Base-by-base conservation (phyloP, 1,140 invertebrate species). In the Heliconius himera region DNA sequence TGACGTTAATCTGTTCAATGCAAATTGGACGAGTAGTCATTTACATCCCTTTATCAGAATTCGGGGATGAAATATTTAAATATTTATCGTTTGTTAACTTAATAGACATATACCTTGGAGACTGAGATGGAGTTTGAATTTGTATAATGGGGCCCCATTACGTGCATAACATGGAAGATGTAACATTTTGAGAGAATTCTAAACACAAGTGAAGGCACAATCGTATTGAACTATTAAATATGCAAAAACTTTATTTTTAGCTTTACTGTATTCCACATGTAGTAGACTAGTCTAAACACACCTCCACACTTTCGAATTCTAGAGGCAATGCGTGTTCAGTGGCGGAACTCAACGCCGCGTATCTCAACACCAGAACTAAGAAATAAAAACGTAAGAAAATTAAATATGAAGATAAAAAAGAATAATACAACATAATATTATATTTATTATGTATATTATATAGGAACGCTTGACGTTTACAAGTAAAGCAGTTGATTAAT, bases 1-100 rank as follows among this genome's bases (percentile, higher is more conserved):
- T 94, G 91, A 94, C 91, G 91, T 94, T 94, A 94, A 94, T 94
- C 93, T 93, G 91, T 93, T 93, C 91, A 90, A 93, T 93, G 93
- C 91, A 94, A 94, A 94, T 93, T 93, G 91, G 89, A 94, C 91
- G 90, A 91, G 89, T 89, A 94, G 90, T 91, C 90, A 92, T 94
- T 94, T 93, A 92, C 92, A 93, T 94, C 90, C 88, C 90, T 93
- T 93, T 94, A 93, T 91, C 90, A 89, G 89, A 88, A 92, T 90
- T 91, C 85, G 87, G 84, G 84, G 86, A 90, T 91, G 90, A 93
- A 90, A 93, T 93, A 92, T 93, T 93, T 88, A 93, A 91, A 93
- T 92, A 92, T 91, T 92, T 92, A 91, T 92, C 89, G 87, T 88
- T 91, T 87, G 87, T 85, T 83, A 82, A 78, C 70, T 77, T 79